These are phyloP conservation scores for Barnardius zonarius DNA, from an alignment of 2,113 vertebrate genomes.

Conservation along the genomic window DNA sequence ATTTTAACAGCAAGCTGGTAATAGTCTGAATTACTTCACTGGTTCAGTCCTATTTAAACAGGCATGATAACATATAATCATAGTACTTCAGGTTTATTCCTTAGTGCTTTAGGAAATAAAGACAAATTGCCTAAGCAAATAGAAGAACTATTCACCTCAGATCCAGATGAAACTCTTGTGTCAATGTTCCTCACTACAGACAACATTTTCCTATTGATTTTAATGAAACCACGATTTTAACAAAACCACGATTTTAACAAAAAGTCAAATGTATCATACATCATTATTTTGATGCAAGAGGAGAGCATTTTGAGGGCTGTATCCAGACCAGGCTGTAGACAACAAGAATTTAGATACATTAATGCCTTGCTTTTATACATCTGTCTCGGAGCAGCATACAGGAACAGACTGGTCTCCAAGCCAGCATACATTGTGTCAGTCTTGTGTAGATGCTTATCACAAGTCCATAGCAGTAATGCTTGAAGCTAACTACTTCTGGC, in stretches of 20 bases:
- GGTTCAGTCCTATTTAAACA: background rate
- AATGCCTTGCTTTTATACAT: background rate
- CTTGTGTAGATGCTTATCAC: background rate
- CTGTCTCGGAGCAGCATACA: background rate
- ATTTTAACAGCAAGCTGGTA: background rate
- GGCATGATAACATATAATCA: background rate
- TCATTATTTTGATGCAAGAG: background rate
- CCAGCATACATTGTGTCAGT: rapidly evolving
- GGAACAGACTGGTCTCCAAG: background rate
- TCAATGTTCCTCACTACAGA: background rate
- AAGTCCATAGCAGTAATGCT: background rate
- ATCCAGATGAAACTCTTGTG: background rate
- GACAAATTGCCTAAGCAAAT: background rate
- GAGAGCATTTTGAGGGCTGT: background rate
- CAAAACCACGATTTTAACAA: background rate
- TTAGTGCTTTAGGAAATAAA: background rate
- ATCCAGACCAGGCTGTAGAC: background rate
- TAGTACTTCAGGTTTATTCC: background rate
- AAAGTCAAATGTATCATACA: background rate
- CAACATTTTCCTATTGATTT: background rate
- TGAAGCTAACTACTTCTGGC: background rate
- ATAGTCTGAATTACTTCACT: background rate
- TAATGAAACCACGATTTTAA: background rate
- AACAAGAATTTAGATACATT: background rate
- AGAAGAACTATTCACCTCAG: background rate